phyloP scores from a whole-genome alignment of 2,888 invertebrate species.

The Panopea generosa region DNA sequence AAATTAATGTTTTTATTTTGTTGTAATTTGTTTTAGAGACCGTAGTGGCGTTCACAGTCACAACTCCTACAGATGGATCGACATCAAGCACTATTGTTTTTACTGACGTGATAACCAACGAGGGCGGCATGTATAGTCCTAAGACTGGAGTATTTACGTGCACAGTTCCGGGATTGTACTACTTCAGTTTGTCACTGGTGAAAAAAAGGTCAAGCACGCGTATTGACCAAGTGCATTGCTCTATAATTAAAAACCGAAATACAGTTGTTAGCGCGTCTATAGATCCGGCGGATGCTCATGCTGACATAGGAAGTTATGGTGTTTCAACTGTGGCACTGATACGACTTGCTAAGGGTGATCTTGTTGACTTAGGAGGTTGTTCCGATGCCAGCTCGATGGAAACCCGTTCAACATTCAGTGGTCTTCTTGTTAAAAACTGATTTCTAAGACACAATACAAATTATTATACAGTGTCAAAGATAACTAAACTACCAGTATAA shows the following conservation, averaged over 20 bases:
- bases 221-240: background rate
- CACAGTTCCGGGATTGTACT: conserved; percentile 11
- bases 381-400: no score
- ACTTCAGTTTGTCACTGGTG: background rate
- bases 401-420: no score
- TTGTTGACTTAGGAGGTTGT: no score
- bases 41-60: conserved; percentile 4
- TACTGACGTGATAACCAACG: background rate
- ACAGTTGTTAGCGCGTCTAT: background rate
- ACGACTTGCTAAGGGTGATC: no score
- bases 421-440: no score
- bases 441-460: no score
- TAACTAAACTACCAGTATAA: no score
- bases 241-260: background rate
- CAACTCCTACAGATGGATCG: background rate
- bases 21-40: conserved; percentile 1
- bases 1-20: no score
- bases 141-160: conserved; percentile 19
- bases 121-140: conserved; percentile 4
- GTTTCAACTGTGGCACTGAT: no score
- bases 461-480: no score
- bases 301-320: no score
- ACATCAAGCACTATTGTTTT: background rate
- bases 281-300: background rate
- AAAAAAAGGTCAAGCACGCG: background rate